Percentiles rank a stretch among this genome's conserved stretches.
Evolutionary conservation across 2,888 invertebrate genomes (phyloP).

Genomic region (Drosophila yooni): DNA sequence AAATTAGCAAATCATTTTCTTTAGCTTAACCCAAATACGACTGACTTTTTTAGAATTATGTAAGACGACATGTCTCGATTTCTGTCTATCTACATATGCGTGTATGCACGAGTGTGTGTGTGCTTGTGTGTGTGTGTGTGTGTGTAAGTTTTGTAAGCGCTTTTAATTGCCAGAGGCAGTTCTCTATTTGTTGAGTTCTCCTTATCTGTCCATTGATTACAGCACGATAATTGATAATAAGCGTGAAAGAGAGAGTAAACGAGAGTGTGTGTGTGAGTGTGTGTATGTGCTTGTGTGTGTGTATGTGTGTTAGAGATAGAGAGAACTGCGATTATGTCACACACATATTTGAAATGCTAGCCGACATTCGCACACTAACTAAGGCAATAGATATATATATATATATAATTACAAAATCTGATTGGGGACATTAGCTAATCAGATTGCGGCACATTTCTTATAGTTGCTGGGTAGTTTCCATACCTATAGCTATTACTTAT

Average conservation of each 20-base stretch:
- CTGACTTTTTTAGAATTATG: constrained; percentile 67
- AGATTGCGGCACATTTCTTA: constrained; percentile 9
- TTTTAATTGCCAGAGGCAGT: constrained; percentile 59
- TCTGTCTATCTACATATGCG: constrained; percentile 36
- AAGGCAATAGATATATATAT: constrained; percentile 27
- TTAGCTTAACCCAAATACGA: constrained; percentile 77
- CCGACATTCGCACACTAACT: constrained; percentile 18
- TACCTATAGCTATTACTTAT: not conserved
- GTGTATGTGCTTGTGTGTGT: not conserved
- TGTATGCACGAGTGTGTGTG: not conserved
- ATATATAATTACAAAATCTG: constrained; percentile 62
- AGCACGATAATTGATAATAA: constrained; percentile 59
- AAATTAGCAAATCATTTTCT: constrained; percentile 79
- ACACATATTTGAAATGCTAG: constrained; percentile 34
- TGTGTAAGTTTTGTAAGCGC: constrained; percentile 63
- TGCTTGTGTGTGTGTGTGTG: constrained; percentile 6
- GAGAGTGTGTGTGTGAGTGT: constrained; percentile 26
- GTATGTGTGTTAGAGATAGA: constrained; percentile 3
- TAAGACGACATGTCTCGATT: constrained; percentile 59
- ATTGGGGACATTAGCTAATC: constrained; percentile 53
- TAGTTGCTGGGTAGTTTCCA: not conserved
- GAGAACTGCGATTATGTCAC: constrained; percentile 60
- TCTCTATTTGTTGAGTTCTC: constrained; percentile 56
- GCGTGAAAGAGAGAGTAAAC: constrained; percentile 43
- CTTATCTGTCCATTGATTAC: constrained; percentile 67